Base-by-base conservation (phyloP, 2,113 vertebrate genomes). In the Spea bombifrons region DNA sequence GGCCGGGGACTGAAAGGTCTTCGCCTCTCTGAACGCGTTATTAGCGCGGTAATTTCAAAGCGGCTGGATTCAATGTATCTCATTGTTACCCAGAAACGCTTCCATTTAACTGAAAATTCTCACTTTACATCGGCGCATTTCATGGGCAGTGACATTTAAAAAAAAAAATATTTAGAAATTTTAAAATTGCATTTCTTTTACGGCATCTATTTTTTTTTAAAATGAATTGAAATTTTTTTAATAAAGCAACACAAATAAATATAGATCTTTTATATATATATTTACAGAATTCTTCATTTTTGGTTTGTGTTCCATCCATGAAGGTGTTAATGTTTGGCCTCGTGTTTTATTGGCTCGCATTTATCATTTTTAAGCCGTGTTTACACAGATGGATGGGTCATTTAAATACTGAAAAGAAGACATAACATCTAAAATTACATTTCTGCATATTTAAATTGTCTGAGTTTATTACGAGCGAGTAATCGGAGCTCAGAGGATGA, bases 21-120 rank as follows among this genome's bases (percentile, higher is more conserved):
- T 88, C 87, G 81, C 81, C 66, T 84, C 64, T 0, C 5, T 30
- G 73, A 77, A 80, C 66, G 71, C 64, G 84, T 80, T 79, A 83
- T 87, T 88, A 70, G 53, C 83, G 84, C 81, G 86, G 76, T 81
- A 81, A 81, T 84, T 77, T 73, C 59, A 85, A 75, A 84, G 70
- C 82, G 84, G 72, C 84, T 66, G 81, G 46, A 44, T 76, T 82
- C 63, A 85, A 75, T 67, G 78, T 17, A 64, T 63, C n/a, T 78
- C 83, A 83, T 84, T 88, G 64, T 82, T 84, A 67, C 70, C 63
- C 59, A 53, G 61, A 72, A 70, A 17, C 84, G 66, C 71, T 71
- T 0, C 75, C 71, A 82, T 0, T 66, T 78, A 84, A 12, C 78
- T 86, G 69, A 66, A 53, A 72, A 79, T 79, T 4, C 73, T 17